A percentile compares a stretch with the other conserved stretches of the same genome.
Conservation (phyloP, 2,113 vertebrate species). For the Merops nubicus region DNA sequence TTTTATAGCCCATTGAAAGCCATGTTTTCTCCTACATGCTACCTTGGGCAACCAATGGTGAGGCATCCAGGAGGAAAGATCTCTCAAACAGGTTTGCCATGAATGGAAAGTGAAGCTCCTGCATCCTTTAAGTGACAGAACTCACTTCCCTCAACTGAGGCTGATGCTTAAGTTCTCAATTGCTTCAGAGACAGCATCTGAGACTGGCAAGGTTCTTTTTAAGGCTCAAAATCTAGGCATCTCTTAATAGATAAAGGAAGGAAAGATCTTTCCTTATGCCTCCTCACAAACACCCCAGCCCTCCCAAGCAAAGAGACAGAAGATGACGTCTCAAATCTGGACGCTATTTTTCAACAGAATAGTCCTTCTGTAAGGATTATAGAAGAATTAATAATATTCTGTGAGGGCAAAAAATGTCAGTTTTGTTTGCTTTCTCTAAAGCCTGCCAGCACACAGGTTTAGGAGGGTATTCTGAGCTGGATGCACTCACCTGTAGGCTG, state of each 20-base stretch:
- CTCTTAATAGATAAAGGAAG: not conserved
- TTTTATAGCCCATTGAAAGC: not conserved
- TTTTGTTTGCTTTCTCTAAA: not conserved
- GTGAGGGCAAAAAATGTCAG: not conserved
- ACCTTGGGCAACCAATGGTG: not conserved
- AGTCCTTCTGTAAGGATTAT: too few species aligned
- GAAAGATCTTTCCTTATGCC: not conserved
- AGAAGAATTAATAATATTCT: not conserved
- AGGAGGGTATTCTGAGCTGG: not conserved
- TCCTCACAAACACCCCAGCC: not conserved
- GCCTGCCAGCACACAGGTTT: not conserved
- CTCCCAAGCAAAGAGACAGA: not conserved
- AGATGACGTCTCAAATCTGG: not conserved
- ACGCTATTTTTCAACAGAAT: not conserved
- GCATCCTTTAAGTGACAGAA: not conserved
- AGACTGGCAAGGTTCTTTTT: not conserved
- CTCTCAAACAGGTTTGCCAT: not conserved
- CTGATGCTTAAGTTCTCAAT: not conserved
- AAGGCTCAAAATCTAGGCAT: not conserved
- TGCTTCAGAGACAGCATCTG: not conserved
- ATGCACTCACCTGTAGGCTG: not conserved
- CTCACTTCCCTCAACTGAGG: not conserved
- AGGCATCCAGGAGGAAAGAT: not conserved
- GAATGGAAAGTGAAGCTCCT: not conserved
- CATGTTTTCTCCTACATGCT: fast-evolving